These are phyloP conservation scores for Antitype chi DNA, from an alignment of 2,888 invertebrate genomes.

Conservation along the genomic window DNA sequence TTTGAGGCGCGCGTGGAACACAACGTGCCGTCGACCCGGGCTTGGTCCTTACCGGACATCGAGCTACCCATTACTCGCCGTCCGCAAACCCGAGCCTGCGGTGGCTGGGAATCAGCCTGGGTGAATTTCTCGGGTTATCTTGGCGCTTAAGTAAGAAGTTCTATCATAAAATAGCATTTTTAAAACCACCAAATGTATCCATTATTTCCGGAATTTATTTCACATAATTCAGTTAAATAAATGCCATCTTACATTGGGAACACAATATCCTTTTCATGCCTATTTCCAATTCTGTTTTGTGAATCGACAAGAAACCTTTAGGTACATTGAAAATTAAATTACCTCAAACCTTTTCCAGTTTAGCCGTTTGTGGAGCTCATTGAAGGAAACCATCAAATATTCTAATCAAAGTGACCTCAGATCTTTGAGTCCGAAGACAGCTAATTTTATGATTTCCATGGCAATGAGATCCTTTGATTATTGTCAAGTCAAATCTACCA, in stretches of 20 bases:
- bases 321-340: conserved; percentile 17
- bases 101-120: too few species aligned
- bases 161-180: not conserved
- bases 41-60: too few species aligned
- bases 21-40: too few species aligned
- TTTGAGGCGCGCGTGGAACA: too few species aligned
- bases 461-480: conserved; percentile 6
- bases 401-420: conserved; percentile 61
- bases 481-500: not conserved
- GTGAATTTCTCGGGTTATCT: not conserved
- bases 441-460: conserved; percentile 28
- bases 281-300: conserved; percentile 18
- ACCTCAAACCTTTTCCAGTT: conserved; percentile 13
- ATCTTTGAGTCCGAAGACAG: not conserved
- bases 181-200: not conserved
- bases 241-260: conserved; percentile 1
- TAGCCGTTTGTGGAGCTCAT: conserved; percentile 13
- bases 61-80: too few species aligned
- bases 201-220: not conserved
- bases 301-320: conserved; percentile 26
- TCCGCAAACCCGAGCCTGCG: too few species aligned
- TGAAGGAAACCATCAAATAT: conserved; percentile 43
- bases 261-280: conserved; percentile 10
- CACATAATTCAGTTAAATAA: not conserved
- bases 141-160: not conserved